Conservation (phyloP, 2,888 invertebrate genomes). For the Athalia circularis region DNA sequence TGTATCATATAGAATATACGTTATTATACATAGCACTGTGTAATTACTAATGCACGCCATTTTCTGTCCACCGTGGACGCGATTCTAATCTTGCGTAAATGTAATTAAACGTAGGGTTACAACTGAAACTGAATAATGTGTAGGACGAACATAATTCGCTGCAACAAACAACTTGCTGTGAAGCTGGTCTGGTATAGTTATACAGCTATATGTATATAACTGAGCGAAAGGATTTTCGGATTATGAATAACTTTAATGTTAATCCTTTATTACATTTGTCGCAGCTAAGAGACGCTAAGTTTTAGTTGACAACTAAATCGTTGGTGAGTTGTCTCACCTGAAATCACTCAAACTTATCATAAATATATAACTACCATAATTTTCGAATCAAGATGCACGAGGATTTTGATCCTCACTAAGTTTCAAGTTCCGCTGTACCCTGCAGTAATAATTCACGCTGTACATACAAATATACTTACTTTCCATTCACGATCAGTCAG, state of each 20-base stretch:
- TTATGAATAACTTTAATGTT: slow-evolving; percentile 25
- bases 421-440: no score
- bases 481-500: no score
- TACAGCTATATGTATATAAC: no score
- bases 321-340: no score
- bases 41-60: slow-evolving; percentile 31
- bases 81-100: slow-evolving; percentile 43
- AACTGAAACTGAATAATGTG: slow-evolving; percentile 31
- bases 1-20: background rate
- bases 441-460: no score
- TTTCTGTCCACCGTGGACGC: slow-evolving; percentile 15
- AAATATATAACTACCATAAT: background rate
- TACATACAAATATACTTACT: no score
- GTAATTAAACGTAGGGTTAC: slow-evolving; percentile 24
- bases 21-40: background rate
- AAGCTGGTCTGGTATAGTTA: no score
- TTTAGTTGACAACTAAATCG: slow-evolving; percentile 25
- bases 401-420: background rate
- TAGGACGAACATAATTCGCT: slow-evolving; percentile 22
- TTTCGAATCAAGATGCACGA: no score
- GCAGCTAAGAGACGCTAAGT: slow-evolving; percentile 17
- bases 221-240: slow-evolving; percentile 28
- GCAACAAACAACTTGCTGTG: slow-evolving; percentile 36
- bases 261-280: slow-evolving; percentile 7
- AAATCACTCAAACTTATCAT: slow-evolving; percentile 16